Conservation (phyloP, 2,888 invertebrate genomes). For the Rhimphoctona megacephalus region DNA sequence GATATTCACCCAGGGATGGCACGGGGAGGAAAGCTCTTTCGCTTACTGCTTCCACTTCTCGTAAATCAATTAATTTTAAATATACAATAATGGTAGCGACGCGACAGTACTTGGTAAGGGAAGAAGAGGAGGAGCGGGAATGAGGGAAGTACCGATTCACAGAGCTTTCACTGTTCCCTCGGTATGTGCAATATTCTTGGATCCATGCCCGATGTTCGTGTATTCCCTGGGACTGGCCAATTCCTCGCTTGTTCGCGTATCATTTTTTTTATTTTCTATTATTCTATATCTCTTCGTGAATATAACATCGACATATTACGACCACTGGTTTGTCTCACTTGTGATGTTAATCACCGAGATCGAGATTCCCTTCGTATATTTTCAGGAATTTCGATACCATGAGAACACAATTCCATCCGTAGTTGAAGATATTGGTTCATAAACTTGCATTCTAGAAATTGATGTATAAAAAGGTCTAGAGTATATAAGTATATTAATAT, state of each 20-base stretch:
- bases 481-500: background rate
- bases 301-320: slow-evolving; percentile 32
- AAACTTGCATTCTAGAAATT: slow-evolving; percentile 33
- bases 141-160: slow-evolving; percentile 47
- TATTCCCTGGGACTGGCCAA: slow-evolving; percentile 40
- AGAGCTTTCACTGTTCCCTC: slow-evolving; percentile 32
- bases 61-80: slow-evolving; percentile 70
- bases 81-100: slow-evolving; percentile 65
- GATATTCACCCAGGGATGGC: slow-evolving; percentile 62
- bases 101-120: slow-evolving; percentile 34
- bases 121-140: slow-evolving; percentile 10
- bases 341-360: slow-evolving; percentile 15
- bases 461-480: background rate
- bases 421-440: slow-evolving; percentile 27
- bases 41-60: slow-evolving; percentile 53
- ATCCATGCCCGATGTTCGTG: slow-evolving; percentile 65
- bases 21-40: slow-evolving; percentile 16
- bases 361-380: background rate
- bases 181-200: slow-evolving; percentile 63
- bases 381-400: background rate
- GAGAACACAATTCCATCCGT: slow-evolving; percentile 42
- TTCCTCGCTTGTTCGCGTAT: slow-evolving; percentile 40
- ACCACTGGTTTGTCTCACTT: slow-evolving; percentile 14
- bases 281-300: slow-evolving; percentile 1
- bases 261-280: slow-evolving; percentile 16